Base-by-base conservation (phyloP, 2,888 invertebrate genomes). In the Trichacis sp. region DNA sequence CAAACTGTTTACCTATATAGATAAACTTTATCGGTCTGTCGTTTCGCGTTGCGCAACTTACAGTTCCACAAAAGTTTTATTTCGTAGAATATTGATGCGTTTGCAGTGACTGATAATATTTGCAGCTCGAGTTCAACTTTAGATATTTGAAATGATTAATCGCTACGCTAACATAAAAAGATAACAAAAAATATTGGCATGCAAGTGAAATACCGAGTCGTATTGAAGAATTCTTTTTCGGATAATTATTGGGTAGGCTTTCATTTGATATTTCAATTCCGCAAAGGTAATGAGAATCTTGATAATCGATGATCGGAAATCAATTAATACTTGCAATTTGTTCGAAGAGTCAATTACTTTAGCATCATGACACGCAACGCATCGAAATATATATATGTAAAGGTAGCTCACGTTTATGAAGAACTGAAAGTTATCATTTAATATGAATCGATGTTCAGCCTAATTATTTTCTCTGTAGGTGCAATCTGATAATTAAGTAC, bases 1-100 rank as follows among this genome's bases (percentile, higher is more conserved):
- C 38, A 33, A 55, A 55, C 55, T 47, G 18, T 12, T 58, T 47
- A 33, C 58, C 52, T 52, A 52, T 3, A 47, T 58, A 58, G 58
- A 58, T 58, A 58, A 18, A 17, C 18, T 40, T 52, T 58, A 58
- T 58, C 58, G 8, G 40, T 2, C 36, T 19, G 33, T 2, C 33
- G n/a, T 9, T 33, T 33, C 20, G 18, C 18, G 47, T 47, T 47
- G 29, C 47, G 47, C 47, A 47, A 47, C 15, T 8, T 11, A 47
- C 30, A 4, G 15, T 15, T 9, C 15, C 12, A 29, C 20, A 14
- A 47, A 29, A 29, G 47, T 15, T 20, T 47, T 14, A 47, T 11
- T 45, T 17, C 11, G 15, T 14, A 15, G 3, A 24, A 24, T 33
- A 40, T 40, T 40, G 9, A 15, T 15, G 40, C 40, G 40, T 33